Percentiles rank a stretch among this genome's conserved stretches.
Evolutionary conservation across 2,113 vertebrate genomes (phyloP).

Genomic region (Micronycteris hirsuta): DNA sequence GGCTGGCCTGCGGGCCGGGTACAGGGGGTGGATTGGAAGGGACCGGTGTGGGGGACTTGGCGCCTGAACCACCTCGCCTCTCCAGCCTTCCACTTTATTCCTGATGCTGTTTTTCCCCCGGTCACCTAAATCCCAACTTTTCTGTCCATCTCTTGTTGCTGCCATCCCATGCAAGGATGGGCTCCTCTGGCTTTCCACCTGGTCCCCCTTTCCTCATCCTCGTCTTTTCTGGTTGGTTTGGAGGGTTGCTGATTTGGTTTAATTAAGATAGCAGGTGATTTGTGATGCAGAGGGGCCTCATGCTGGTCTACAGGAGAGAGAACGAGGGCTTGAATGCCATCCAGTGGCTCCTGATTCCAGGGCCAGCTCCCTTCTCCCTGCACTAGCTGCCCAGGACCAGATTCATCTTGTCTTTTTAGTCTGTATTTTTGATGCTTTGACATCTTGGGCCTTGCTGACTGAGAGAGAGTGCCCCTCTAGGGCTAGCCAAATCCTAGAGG

Average conservation of each 20-base stretch:
- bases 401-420: not conserved
- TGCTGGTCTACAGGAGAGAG: not conserved
- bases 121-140: not conserved
- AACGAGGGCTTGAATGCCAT: not conserved
- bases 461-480: not conserved
- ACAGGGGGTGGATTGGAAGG: not conserved
- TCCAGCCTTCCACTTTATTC: not conserved
- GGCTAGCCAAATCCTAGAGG: not conserved
- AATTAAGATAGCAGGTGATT: not conserved
- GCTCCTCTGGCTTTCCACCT: not conserved
- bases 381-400: not conserved
- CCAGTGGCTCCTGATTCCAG: not conserved
- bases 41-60: not conserved
- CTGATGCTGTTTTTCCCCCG: not conserved
- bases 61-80: not conserved
- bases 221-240: not conserved
- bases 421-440: not conserved
- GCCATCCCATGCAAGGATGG: not conserved
- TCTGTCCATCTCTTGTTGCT: not conserved
- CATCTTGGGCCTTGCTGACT: not conserved
- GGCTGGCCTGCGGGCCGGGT: not conserved
- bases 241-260: not conserved
- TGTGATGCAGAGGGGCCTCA: accelerated
- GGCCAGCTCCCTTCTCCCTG: not conserved
- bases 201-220: no score